phyloP scores from a whole-genome alignment of 2,888 invertebrate genomes.

The Diabrotica balteata region DNA sequence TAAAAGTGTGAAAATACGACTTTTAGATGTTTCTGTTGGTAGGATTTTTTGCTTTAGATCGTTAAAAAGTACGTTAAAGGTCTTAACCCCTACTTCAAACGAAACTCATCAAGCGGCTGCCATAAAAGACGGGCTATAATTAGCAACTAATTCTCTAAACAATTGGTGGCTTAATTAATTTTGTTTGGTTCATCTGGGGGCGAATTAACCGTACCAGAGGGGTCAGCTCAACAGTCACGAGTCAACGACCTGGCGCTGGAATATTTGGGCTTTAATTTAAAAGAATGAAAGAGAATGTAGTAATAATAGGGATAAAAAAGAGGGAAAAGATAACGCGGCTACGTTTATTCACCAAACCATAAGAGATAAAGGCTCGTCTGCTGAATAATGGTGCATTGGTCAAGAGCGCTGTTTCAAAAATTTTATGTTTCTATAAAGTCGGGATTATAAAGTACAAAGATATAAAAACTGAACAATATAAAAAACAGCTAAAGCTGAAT shows the following conservation, averaged over 20 bases:
- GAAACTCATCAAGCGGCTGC: not conserved
- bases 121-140: constrained; percentile 11
- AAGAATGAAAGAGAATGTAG: constrained; percentile 6
- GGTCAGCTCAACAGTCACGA: constrained; percentile 17
- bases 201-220: constrained; percentile 6
- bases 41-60: too few species aligned
- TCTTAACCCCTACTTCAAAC: not conserved
- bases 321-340: not conserved
- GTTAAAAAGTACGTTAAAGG: not conserved
- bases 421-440: not conserved
- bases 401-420: not conserved
- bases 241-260: constrained; percentile 9
- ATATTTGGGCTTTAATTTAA: constrained; percentile 7
- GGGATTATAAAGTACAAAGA: not conserved
- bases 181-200: constrained; percentile 5
- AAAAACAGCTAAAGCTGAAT: too few species aligned
- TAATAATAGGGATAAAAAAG: constrained; percentile 8
- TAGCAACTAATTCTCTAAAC: constrained; percentile 15
- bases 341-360: not conserved
- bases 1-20: too few species aligned
- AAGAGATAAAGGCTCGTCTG: not conserved
- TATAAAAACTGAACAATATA: too few species aligned
- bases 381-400: not conserved
- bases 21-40: too few species aligned
- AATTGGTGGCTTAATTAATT: constrained; percentile 20